These are phyloP conservation scores for Cotesia typhae DNA, from an alignment of 1,140 invertebrate genomes.

Conservation along the genomic window DNA sequence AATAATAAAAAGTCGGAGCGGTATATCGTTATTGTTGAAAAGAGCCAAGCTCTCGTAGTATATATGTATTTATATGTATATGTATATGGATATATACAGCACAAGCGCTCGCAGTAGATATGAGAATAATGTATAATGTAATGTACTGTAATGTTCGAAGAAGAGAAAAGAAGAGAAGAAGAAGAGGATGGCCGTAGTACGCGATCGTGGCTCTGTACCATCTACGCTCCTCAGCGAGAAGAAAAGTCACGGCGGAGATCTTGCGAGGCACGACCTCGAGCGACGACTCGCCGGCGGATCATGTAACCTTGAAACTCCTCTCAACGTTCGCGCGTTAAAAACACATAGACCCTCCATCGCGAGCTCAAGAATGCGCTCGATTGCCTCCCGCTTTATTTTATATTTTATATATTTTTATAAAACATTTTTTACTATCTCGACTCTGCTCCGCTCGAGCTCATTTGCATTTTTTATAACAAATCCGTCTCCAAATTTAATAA, in stretches of 20 bases:
- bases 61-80: too few species aligned
- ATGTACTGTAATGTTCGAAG: too few species aligned
- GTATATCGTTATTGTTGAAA: too few species aligned
- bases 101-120: too few species aligned
- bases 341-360: slow-evolving; percentile 20
- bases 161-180: too few species aligned
- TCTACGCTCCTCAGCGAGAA: slow-evolving; percentile 7
- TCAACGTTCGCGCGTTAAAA: slow-evolving; percentile 19
- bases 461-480: slow-evolving; percentile 4
- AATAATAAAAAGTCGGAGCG: too few species aligned
- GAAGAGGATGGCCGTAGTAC: slow-evolving; percentile 1
- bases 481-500: neutral
- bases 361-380: slow-evolving; percentile 15
- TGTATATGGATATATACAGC: too few species aligned
- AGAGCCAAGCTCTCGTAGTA: too few species aligned
- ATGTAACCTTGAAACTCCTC: slow-evolving; percentile 26
- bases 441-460: neutral
- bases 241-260: slow-evolving; percentile 32
- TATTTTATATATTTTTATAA: too few species aligned
- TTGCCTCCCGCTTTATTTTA: too few species aligned
- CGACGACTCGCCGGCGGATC: slow-evolving; percentile 18
- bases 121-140: too few species aligned
- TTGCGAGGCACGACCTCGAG: slow-evolving; percentile 30
- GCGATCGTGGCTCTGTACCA: neutral
- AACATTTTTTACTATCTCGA: too few species aligned